Percentiles rank a stretch among this genome's conserved stretches.
Evolutionary conservation across 2,797 vertebrate species (phyloP).

Genomic region (Poeciliopsis gracilis): DNA sequence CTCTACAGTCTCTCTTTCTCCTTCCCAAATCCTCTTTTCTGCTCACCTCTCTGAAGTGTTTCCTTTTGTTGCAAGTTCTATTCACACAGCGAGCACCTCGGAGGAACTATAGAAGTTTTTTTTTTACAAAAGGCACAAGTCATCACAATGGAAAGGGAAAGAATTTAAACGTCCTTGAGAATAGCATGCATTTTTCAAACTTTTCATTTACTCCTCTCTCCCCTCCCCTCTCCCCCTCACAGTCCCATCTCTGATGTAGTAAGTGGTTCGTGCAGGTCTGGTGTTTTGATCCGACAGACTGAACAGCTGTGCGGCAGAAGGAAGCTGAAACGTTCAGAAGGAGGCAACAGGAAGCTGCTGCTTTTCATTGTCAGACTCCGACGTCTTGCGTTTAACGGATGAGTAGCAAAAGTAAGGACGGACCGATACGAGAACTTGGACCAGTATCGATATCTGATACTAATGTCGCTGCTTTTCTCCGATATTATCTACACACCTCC

Average conservation of each 20-base stretch:
- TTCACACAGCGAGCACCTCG: conserved; percentile 31
- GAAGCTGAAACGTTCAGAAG: background rate
- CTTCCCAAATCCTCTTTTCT: conserved; percentile 16
- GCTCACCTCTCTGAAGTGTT: conserved; percentile 27
- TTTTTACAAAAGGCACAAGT: background rate
- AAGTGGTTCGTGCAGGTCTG: background rate
- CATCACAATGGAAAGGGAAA: conserved; percentile 14
- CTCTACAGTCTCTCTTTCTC: conserved; percentile 1
- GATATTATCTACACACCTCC: too few relatives aligned
- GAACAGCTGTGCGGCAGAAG: background rate
- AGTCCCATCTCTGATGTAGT: background rate
- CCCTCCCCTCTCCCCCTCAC: background rate
- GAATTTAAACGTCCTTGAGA: conserved; percentile 35
- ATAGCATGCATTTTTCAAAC: conserved; percentile 39
- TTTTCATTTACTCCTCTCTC: conserved; percentile 5
- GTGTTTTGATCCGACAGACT: background rate
- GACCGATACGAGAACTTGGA: too few relatives aligned
- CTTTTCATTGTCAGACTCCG: background rate
- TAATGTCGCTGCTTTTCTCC: too few relatives aligned
- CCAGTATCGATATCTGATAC: too few relatives aligned
- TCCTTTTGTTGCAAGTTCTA: conserved; percentile 40
- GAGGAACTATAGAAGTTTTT: conserved; percentile 44
- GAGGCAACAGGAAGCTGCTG: background rate
- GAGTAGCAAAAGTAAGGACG: background rate
- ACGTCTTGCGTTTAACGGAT: background rate